Base-by-base conservation (phyloP, 2,888 invertebrate species). In the Meteorus cinctellus region DNA sequence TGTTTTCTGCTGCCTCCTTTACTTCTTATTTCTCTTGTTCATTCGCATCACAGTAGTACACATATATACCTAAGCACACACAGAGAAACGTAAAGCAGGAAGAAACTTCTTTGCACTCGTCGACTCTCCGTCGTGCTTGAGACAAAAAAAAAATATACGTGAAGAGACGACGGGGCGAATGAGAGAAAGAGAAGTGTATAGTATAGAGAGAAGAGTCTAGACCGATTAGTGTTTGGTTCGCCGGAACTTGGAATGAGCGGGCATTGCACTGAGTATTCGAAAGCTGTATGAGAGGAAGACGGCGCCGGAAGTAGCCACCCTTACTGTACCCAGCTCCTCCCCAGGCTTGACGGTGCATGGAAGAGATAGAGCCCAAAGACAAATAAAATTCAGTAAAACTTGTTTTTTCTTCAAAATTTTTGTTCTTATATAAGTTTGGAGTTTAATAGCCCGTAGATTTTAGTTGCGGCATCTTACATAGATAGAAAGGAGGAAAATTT, bases 371-470 rank as follows among this genome's bases (percentile, higher is more conserved):
- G 78, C 78, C 81, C 80, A 83, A 86, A 87, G 87, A 87, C 87
- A 87, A 87, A 87, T 86, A 87, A 87, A 87, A 87, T 86, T 86
- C 86, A 84, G 84, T 85, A 86, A 82, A 84, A 86, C 81, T 86
- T 85, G 8, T 19, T 19, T 55, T 19, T 24, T 55, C n/a, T 6
- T 55, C n/a, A 6, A 19, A 10, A 19, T 55, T 55, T 48, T 48
- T 48, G 3, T 48, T 48, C n/a, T 48, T 48, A 85, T 80, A 72
- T 80, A 81, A 81, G 77, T 79, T 80, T 81, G 82, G 84, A 86
- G 86, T 86, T 86, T 86, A 87, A 86, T 86, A 86, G 87, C 82
- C 81, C 81, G 81, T 83, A 80, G 82, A 82, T 78, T 82, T 74
- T 73, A 45, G 66, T 66, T 34, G n/a, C 19, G n/a, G n/a, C 19